Conservation (phyloP, 1,140 invertebrate genomes). For the Neomicropteryx cornuta region DNA sequence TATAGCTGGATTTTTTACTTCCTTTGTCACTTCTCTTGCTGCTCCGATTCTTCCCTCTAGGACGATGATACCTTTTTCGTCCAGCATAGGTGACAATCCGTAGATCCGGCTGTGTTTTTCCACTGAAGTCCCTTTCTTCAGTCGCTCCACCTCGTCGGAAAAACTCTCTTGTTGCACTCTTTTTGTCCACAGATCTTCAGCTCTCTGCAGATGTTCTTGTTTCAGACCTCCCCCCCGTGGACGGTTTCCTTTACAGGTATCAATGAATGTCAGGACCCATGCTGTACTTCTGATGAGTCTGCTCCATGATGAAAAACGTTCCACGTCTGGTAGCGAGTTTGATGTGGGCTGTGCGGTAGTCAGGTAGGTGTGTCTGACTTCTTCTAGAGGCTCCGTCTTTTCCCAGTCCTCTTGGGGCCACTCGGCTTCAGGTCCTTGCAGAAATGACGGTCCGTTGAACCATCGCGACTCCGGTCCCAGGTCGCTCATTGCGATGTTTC, state of each 20-base stretch:
- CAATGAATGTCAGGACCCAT: background rate
- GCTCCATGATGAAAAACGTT: background rate
- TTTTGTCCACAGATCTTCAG: background rate
- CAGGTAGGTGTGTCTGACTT: background rate
- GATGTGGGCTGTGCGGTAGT: background rate
- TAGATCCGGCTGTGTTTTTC: background rate
- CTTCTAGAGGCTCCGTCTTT: background rate
- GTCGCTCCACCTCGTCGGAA: background rate
- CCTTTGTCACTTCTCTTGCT: background rate
- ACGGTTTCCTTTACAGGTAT: background rate
- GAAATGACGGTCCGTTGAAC: conserved; percentile 6
- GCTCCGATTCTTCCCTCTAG: background rate
- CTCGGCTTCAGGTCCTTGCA: background rate
- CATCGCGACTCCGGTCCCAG: background rate
- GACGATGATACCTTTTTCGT: background rate
- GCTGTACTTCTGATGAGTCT: background rate
- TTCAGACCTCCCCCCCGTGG: no score
- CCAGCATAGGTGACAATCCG: background rate
- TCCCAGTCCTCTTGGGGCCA: conserved; percentile 1
- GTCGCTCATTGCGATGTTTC: background rate
- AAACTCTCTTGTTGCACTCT: background rate
- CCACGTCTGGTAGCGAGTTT: background rate
- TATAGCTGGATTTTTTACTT: conserved; percentile 3
- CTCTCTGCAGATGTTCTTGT: no score
- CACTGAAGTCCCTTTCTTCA: background rate